Evolutionary conservation across 1,140 invertebrate species (phyloP).

Genomic region (Ips nitidus): DNA sequence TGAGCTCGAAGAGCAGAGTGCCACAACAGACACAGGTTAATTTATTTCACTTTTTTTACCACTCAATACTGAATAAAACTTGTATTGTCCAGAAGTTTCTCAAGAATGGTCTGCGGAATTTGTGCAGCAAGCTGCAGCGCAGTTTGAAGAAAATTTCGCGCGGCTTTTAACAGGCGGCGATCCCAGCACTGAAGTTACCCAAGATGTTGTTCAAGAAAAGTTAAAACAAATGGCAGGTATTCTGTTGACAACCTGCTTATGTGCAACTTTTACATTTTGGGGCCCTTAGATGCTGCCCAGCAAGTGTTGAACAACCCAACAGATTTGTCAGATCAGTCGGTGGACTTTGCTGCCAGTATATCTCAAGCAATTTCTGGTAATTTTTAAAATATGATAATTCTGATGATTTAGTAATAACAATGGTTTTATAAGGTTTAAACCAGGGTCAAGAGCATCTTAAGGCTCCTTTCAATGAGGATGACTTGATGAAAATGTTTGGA

Average conservation of each 20-base stretch:
- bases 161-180: constrained; percentile 54
- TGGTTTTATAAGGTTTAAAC: constrained; percentile 47
- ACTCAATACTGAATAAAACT: neutral
- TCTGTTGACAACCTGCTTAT: neutral
- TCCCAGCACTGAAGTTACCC: constrained; percentile 49
- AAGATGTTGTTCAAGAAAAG: constrained; percentile 44
- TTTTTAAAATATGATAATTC: neutral
- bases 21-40: too few species aligned
- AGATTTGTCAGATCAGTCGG: constrained; percentile 37
- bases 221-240: constrained; percentile 49
- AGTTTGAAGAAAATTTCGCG: constrained; percentile 65
- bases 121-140: constrained; percentile 61
- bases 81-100: constrained; percentile 10
- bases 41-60: constrained; percentile 3
- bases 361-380: constrained; percentile 45
- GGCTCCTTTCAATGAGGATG: constrained; percentile 57
- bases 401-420: neutral
- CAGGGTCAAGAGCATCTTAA: constrained; percentile 57
- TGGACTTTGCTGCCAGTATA: constrained; percentile 48
- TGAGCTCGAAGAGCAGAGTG: too few species aligned
- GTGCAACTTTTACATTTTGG: constrained; percentile 3
- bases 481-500: constrained; percentile 59
- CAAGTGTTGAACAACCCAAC: constrained; percentile 47
- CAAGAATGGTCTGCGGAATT: constrained; percentile 64
- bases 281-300: constrained; percentile 44